Conservation (phyloP, 2,113 vertebrate species). For the Recurvirostra avosetta region DNA sequence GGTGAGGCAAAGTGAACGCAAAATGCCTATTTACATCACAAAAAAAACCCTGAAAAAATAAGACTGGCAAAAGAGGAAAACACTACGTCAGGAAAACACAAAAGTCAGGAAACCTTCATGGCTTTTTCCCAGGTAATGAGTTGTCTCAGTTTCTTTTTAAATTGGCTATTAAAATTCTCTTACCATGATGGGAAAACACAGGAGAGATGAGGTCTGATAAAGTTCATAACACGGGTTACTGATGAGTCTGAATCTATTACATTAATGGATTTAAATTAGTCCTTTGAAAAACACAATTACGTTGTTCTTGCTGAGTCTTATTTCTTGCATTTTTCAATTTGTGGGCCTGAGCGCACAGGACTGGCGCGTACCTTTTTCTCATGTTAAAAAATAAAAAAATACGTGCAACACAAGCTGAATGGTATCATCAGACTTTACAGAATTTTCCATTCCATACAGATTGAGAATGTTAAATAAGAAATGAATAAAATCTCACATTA, state of each 20-base stretch:
- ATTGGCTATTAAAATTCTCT: not conserved
- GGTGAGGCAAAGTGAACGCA: not conserved
- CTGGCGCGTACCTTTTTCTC: not conserved
- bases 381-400: not conserved
- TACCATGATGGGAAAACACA: not conserved
- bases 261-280: not conserved
- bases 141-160: not conserved
- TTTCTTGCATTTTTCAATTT: not conserved
- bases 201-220: not conserved
- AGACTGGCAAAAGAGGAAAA: not conserved
- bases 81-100: not conserved
- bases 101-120: not conserved
- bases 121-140: not conserved
- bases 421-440: too few species aligned
- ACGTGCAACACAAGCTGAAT: fast-evolving
- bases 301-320: not conserved
- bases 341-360: not conserved
- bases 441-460: too few species aligned
- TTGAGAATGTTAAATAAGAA: not conserved
- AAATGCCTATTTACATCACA: not conserved
- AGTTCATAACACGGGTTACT: not conserved
- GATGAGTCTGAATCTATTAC: not conserved
- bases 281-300: not conserved
- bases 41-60: not conserved
- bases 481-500: not conserved